Evolutionary conservation across 2,797 vertebrate genomes (phyloP).

Genomic region (Phataginus tricuspis): DNA sequence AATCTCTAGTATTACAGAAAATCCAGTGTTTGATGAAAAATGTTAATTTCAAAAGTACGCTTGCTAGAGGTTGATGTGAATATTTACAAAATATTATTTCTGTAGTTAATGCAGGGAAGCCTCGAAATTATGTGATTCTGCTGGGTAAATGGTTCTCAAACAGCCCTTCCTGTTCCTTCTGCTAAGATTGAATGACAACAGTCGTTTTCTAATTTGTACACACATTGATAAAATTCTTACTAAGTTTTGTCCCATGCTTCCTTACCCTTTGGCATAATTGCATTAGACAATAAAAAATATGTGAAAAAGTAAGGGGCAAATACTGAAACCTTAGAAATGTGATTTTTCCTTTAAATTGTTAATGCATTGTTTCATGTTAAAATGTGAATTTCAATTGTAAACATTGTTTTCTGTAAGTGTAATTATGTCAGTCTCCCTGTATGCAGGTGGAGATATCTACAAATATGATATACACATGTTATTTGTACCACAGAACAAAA

Average conservation of each 20-base stretch:
- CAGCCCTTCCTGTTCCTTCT: background rate
- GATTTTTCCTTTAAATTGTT: background rate
- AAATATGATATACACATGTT: no score
- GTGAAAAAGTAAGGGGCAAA: background rate
- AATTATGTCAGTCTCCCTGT: no score
- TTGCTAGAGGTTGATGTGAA: background rate
- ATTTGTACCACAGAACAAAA: no score
- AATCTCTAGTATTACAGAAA: background rate
- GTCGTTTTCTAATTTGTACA: background rate
- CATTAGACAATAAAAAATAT: background rate
- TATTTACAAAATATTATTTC: background rate
- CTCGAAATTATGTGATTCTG: background rate
- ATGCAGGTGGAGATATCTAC: no score
- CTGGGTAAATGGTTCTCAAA: background rate
- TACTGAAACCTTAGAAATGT: background rate
- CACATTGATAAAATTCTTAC: background rate
- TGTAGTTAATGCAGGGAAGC: background rate
- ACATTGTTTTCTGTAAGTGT: no score
- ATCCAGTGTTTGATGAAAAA: conserved; percentile 12
- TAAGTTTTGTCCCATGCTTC: background rate
- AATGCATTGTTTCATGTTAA: background rate
- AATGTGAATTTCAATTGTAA: no score
- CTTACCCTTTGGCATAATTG: background rate
- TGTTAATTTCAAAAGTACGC: background rate
- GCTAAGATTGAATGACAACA: background rate